Evolutionary conservation across 2,113 vertebrate species (phyloP).

Genomic region (Muscicapa adusta): DNA sequence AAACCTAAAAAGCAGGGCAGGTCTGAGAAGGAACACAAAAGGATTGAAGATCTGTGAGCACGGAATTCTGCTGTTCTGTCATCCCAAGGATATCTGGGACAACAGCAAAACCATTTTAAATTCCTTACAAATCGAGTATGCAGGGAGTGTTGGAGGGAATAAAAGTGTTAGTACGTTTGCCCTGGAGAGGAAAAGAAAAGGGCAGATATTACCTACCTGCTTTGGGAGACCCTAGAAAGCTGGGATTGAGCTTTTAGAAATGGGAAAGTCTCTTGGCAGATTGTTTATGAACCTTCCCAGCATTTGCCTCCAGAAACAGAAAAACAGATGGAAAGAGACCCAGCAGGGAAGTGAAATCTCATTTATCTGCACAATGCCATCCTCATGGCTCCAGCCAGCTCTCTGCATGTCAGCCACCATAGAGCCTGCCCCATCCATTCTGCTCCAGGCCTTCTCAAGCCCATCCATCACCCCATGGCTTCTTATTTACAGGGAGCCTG

Average conservation of each 20-base stretch:
- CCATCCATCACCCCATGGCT: conserved; percentile 56
- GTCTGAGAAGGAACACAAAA: background rate
- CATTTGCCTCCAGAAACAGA: conserved; percentile 22
- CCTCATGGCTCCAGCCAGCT: conserved; percentile 40
- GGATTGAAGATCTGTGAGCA: background rate
- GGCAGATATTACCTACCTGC: background rate
- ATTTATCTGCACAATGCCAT: conserved; percentile 67
- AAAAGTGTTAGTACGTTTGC: background rate
- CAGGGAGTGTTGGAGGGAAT: background rate
- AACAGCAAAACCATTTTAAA: background rate
- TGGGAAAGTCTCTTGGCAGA: conserved; percentile 7
- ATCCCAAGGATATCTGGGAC: background rate
- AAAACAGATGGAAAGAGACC: conserved; percentile 66
- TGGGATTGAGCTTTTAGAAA: background rate
- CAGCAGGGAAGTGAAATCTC: conserved; percentile 63
- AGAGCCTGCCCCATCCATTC: background rate
- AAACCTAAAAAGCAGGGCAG: background rate
- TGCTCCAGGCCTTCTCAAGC: conserved; percentile 45
- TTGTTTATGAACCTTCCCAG: conserved; percentile 4
- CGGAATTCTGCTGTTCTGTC: background rate
- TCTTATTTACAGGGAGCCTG: background rate
- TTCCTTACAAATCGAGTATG: background rate
- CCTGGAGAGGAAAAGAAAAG: background rate
- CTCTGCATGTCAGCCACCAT: conserved; percentile 5
- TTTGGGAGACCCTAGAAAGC: background rate